phyloP scores from a whole-genome alignment of 2,888 invertebrate genomes.

The Dryococelus australis region DNA sequence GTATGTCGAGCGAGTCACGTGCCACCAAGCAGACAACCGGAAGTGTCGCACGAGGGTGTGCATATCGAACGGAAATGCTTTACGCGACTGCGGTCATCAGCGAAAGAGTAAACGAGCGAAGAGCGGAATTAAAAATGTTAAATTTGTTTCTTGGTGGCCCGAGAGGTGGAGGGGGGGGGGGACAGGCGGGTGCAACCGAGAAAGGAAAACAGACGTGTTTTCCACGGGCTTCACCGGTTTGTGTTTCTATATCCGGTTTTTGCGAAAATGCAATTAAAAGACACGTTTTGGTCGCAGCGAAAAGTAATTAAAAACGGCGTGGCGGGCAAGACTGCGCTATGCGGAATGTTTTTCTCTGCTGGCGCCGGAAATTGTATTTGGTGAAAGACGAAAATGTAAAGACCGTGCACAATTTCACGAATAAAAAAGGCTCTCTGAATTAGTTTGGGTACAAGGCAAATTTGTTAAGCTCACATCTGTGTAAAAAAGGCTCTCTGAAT shows the following conservation, averaged over 20 bases:
- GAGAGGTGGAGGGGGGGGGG: too few relatives aligned
- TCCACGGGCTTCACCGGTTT: neutral
- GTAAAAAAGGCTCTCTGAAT: too few relatives aligned
- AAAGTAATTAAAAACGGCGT: neutral
- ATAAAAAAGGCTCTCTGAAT: neutral
- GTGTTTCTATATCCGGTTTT: neutral
- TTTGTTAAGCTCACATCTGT: too few relatives aligned
- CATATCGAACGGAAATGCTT: too few relatives aligned
- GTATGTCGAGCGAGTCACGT: too few relatives aligned
- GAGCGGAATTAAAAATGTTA: neutral
- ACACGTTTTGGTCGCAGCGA: neutral
- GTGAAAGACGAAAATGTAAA: neutral
- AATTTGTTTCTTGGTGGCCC: too few relatives aligned
- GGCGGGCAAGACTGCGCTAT: neutral
- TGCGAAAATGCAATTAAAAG: conserved; percentile 16
- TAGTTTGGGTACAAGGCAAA: neutral
- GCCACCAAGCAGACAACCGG: too few relatives aligned
- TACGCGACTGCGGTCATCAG: neutral
- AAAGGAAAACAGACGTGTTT: neutral
- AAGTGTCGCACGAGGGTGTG: too few relatives aligned
- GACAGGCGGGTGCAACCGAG: neutral
- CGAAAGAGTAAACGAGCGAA: neutral
- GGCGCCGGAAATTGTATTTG: neutral
- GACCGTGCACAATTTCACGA: neutral
- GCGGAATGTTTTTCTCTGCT: neutral